A percentile compares a stretch with the other conserved stretches of the same genome.
Evolutionary conservation across 1,140 invertebrate genomes (phyloP).

Genomic region (Semibalanus balanoides): DNA sequence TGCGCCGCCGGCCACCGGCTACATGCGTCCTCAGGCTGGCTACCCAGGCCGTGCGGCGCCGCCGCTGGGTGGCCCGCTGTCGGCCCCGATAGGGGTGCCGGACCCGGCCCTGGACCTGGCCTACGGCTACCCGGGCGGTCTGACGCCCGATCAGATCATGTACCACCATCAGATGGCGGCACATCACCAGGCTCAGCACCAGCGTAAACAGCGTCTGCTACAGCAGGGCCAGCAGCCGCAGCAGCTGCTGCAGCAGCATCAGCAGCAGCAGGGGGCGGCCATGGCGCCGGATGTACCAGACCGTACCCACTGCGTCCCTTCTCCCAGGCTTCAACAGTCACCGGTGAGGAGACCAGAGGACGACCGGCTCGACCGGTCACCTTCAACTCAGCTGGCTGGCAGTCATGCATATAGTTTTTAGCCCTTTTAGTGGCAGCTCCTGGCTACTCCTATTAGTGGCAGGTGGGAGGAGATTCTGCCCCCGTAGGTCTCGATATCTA

Average conservation of each 20-base stretch:
- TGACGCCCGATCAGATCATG: not conserved
- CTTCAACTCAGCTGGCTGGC: too few relatives aligned
- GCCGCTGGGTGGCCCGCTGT: too few relatives aligned
- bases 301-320: not conserved
- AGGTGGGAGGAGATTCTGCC: too few relatives aligned
- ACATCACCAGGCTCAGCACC: constrained; percentile 16
- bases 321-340: not conserved
- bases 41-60: not conserved
- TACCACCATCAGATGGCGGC: constrained; percentile 5
- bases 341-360: not conserved
- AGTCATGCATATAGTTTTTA: too few relatives aligned
- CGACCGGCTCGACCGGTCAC: too few relatives aligned
- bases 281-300: not conserved
- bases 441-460: too few relatives aligned
- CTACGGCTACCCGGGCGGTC: not conserved
- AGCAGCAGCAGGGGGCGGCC: too few relatives aligned
- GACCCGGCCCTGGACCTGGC: not conserved
- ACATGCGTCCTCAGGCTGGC: not conserved
- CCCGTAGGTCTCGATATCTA: too few relatives aligned
- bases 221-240: constrained; percentile 5
- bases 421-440: too few relatives aligned
- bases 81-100: too few relatives aligned
- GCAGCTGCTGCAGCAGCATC: too few relatives aligned
- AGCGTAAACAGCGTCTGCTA: not conserved
- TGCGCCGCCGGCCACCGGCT: not conserved